A percentile compares a stretch with the other conserved stretches of the same genome.
phyloP scores from a whole-genome alignment of 2,797 vertebrate species.

The Myripristis murdjan region DNA sequence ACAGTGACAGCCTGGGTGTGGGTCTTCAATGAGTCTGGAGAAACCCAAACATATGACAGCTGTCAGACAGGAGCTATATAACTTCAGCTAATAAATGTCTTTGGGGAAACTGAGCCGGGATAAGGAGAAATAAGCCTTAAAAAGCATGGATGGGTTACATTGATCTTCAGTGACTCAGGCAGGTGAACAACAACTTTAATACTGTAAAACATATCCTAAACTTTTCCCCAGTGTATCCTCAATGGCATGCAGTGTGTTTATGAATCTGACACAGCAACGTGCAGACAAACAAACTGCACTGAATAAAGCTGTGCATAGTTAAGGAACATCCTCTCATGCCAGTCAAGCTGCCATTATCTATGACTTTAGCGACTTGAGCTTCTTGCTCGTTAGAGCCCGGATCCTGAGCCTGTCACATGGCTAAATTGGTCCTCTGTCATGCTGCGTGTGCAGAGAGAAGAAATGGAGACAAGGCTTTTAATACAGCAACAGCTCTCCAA shows the following conservation, averaged over 20 bases:
- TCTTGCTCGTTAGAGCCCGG: background rate
- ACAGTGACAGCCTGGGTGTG: background rate
- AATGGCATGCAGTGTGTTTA: background rate
- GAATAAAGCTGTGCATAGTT: background rate
- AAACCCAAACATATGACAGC: background rate
- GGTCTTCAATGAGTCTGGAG: background rate
- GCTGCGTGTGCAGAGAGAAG: background rate
- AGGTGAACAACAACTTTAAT: no score
- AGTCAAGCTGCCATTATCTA: background rate
- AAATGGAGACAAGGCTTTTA: background rate
- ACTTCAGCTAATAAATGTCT: background rate
- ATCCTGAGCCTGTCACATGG: background rate
- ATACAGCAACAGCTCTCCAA: background rate
- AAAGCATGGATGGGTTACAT: no score
- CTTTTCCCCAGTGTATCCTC: no score
- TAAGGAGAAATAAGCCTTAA: no score
- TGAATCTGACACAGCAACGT: background rate
- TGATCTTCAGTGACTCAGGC: no score
- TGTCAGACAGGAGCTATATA: background rate
- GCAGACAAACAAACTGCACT: no score
- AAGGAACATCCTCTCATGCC: no score
- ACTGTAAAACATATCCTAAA: no score
- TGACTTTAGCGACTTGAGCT: no score
- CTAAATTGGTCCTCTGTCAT: background rate
- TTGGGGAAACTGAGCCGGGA: constrained; percentile 1